Evolutionary conservation across 2,888 invertebrate species (phyloP).

Genomic region (Pristionchus arcanus): DNA sequence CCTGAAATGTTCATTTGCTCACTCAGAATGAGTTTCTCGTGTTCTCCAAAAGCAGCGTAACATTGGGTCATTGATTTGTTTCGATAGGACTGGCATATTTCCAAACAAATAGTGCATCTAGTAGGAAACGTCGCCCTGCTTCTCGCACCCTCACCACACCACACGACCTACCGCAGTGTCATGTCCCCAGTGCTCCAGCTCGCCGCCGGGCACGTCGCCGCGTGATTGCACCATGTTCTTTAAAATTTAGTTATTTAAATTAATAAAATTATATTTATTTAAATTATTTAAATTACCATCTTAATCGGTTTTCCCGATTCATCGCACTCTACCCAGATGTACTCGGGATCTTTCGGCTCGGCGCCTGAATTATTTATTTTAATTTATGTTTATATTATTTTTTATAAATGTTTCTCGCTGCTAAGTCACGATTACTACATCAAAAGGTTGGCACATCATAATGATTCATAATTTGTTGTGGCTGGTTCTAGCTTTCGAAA

Average conservation of each 20-base stretch:
- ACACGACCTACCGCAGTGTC: conserved; percentile 14
- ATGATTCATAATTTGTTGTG: conserved; percentile 8
- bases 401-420: no score
- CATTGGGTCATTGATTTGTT: not conserved
- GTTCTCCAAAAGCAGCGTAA: not conserved
- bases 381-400: not conserved
- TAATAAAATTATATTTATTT: not conserved
- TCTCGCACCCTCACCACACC: not conserved
- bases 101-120: not conserved
- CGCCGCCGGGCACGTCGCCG: conserved; percentile 51
- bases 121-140: not conserved
- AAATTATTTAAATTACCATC: not conserved
- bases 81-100: no score
- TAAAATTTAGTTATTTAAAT: not conserved
- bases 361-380: not conserved
- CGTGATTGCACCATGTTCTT: conserved; percentile 45
- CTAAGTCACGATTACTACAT: not conserved
- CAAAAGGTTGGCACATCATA: no score
- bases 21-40: no score
- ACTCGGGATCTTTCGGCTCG: conserved; percentile 54
- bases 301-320: conserved; percentile 68
- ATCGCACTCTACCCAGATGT: conserved; percentile 77
- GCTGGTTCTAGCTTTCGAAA: not conserved
- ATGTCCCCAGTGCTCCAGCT: conserved; percentile 48
- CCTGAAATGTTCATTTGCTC: not conserved